phyloP scores from a whole-genome alignment of 2,797 vertebrate genomes.

The Odontamblyopus rebecca region DNA sequence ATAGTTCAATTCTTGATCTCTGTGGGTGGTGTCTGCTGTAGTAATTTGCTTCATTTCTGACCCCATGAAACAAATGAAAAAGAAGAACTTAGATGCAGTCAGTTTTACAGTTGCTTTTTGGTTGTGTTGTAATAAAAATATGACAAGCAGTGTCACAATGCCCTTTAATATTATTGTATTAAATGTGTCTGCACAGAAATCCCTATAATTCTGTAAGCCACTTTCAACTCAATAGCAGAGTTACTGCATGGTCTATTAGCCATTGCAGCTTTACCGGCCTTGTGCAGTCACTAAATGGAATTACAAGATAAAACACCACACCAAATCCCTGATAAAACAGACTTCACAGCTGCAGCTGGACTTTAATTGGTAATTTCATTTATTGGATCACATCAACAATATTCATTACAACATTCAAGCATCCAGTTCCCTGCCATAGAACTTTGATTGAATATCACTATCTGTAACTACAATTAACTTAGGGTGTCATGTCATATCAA shows the following conservation, averaged over 20 bases:
- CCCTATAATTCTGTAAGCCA: background rate
- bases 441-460: background rate
- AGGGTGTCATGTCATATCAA: background rate
- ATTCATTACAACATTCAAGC: background rate
- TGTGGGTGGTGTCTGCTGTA: background rate
- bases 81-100: background rate
- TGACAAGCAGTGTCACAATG: background rate
- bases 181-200: background rate
- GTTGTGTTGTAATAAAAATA: background rate
- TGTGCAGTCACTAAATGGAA: constrained; percentile 6
- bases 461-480: background rate
- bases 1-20: background rate
- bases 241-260: background rate
- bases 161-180: background rate
- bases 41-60: background rate
- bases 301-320: constrained; percentile 14
- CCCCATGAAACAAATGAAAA: background rate
- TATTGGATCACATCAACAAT: background rate
- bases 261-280: constrained; percentile 1
- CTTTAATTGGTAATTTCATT: background rate
- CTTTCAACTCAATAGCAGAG: background rate
- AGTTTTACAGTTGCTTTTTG: background rate
- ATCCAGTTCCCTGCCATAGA: background rate
- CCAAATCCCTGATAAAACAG: background rate
- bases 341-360: background rate